Conservation (phyloP, 2,113 vertebrate genomes). For the Leucosticte australis region DNA sequence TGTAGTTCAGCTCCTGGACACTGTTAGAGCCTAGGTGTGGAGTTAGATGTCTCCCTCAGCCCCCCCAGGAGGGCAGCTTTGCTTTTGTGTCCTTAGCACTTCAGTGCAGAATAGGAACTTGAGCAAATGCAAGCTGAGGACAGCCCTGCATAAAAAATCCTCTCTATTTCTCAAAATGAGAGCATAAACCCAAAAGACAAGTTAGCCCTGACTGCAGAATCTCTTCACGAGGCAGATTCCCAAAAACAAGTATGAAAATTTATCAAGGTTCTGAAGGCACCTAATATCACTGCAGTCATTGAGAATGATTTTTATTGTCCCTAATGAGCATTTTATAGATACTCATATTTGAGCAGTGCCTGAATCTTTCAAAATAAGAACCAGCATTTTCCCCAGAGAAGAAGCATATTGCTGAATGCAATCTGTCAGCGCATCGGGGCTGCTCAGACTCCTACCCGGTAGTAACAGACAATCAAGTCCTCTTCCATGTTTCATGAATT, state of each 20-base stretch:
- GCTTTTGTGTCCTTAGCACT: neutral
- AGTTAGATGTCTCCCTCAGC: neutral
- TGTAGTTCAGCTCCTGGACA: neutral
- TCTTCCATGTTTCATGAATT: conserved; percentile 49
- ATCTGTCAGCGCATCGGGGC: neutral
- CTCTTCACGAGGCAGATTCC: neutral
- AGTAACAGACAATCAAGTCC: conserved; percentile 48
- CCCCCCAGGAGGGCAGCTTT: neutral
- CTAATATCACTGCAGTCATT: conserved; percentile 35
- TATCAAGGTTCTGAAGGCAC: conserved; percentile 26
- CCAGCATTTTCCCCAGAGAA: conserved; percentile 27
- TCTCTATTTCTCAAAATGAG: neutral
- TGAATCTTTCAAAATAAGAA: conserved; percentile 52
- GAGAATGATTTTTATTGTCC: conserved; percentile 56
- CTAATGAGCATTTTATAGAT: conserved; percentile 54
- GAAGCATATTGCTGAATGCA: conserved; percentile 25
- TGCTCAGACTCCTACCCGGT: neutral
- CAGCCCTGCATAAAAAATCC: neutral
- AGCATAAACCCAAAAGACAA: neutral
- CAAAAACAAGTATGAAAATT: conserved; percentile 30
- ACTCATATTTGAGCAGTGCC: conserved; percentile 24
- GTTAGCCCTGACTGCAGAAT: neutral
- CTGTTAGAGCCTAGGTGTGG: neutral
- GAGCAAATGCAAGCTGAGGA: neutral
- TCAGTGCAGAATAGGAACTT: neutral